Conservation (phyloP, 1,140 invertebrate genomes). For the Ganaspis sp. region DNA sequence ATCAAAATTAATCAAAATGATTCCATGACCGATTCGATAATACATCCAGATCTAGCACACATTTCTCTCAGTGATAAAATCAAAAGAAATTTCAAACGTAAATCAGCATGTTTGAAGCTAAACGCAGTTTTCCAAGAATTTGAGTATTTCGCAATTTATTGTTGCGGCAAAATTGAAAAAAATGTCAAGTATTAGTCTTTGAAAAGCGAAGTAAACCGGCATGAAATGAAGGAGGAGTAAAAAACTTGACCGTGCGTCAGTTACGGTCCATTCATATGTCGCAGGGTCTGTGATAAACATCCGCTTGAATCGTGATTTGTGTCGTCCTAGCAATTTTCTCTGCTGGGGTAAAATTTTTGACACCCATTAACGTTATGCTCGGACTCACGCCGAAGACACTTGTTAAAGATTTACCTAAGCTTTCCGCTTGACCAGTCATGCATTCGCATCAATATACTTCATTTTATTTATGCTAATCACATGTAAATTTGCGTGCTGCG, state of each 20-base stretch:
- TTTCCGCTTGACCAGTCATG: conserved; percentile 3
- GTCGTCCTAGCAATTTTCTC: conserved; percentile 2
- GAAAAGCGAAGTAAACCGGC: background rate
- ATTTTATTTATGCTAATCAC: conserved; percentile 15
- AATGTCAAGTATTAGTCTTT: background rate
- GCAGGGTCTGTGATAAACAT: conserved; percentile 1
- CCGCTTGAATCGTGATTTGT: conserved; percentile 19
- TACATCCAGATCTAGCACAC: too few relatives aligned
- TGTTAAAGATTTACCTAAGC: conserved; percentile 26
- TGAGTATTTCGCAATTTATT: background rate
- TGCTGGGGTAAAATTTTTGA: conserved; percentile 30
- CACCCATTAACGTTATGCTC: conserved; percentile 22
- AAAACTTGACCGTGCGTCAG: background rate
- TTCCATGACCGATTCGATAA: too few relatives aligned
- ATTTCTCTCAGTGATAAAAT: too few relatives aligned
- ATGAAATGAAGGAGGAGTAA: conserved; percentile 24
- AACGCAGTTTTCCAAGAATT: background rate
- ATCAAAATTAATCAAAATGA: too few relatives aligned
- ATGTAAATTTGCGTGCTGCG: background rate
- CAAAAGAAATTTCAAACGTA: too few relatives aligned
- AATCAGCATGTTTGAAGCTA: too few relatives aligned
- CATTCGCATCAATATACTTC: background rate
- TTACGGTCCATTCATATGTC: conserved; percentile 27
- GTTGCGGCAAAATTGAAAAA: background rate
- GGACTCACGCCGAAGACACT: background rate